Evolutionary conservation across 2,888 invertebrate species (phyloP).

Genomic region (Aspidiotus rigidus): DNA sequence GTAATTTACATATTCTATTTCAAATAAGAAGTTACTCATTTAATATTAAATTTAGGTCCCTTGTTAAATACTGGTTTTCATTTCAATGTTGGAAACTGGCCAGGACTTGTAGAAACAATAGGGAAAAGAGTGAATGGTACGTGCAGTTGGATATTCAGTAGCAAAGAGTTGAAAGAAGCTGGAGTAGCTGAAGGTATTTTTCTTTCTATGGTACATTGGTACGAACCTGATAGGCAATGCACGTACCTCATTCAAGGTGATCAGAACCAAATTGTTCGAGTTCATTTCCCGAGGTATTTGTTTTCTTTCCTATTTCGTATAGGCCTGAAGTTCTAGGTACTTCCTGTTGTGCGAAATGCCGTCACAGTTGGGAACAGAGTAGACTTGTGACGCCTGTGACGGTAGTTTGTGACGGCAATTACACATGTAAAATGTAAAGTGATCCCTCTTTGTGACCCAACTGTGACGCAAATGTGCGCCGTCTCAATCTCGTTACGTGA

Average conservation of each 20-base stretch:
- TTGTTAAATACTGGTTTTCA: slow-evolving; percentile 86
- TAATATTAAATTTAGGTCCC: slow-evolving; percentile 51
- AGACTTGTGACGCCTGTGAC: no score
- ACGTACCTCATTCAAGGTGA: slow-evolving; percentile 81
- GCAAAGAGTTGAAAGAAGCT: slow-evolving; percentile 65
- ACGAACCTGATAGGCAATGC: slow-evolving; percentile 84
- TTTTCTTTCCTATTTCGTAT: not conserved
- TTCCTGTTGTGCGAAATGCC: no score
- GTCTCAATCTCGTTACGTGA: no score
- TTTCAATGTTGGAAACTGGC: slow-evolving; percentile 91
- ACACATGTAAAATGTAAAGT: no score
- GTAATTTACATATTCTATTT: not conserved
- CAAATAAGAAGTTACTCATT: not conserved
- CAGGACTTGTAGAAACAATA: slow-evolving; percentile 81
- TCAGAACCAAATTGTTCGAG: slow-evolving; percentile 73
- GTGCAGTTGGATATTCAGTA: slow-evolving; percentile 79
- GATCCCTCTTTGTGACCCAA: no score
- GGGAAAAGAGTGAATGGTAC: slow-evolving; percentile 67
- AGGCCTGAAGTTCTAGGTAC: no score
- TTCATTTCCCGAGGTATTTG: slow-evolving; percentile 75
- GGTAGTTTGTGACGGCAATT: no score
- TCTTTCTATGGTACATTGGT: slow-evolving; percentile 86
- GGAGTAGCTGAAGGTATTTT: slow-evolving; percentile 82
- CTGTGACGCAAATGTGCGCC: no score
- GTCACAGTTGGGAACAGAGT: no score